These are phyloP conservation scores for Anoncus sp. DNA, from an alignment of 2,888 invertebrate genomes.

Conservation along the genomic window DNA sequence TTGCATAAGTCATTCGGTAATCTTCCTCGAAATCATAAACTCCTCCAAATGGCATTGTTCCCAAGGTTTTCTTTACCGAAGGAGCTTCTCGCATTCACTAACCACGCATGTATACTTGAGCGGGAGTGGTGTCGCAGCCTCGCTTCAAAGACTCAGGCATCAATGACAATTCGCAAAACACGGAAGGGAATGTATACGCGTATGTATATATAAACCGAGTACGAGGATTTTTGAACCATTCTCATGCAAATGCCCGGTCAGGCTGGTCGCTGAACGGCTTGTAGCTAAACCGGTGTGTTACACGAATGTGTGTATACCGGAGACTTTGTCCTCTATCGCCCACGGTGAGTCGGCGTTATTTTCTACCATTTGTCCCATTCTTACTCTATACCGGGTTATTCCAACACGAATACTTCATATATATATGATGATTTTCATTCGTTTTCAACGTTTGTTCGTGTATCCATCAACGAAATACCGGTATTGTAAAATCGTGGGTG, in stretches of 20 bases:
- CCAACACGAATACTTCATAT: constrained; percentile 33
- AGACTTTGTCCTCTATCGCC: constrained; percentile 33
- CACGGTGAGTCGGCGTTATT: constrained; percentile 44
- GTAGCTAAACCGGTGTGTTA: constrained; percentile 58
- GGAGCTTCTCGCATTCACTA: no score
- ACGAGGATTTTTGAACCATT: constrained; percentile 74
- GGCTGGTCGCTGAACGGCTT: constrained; percentile 50
- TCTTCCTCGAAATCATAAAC: no score
- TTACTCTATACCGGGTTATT: background rate
- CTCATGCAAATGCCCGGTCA: constrained; percentile 74
- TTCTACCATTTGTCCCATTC: constrained; percentile 50
- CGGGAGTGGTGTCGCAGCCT: no score
- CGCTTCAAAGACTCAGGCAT: no score
- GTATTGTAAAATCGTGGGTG: constrained; percentile 35
- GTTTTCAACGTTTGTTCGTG: constrained; percentile 11
- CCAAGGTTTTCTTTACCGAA: no score
- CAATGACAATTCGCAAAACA: no score
- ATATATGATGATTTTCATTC: constrained; percentile 40
- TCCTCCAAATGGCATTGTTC: no score
- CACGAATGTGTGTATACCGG: constrained; percentile 33
- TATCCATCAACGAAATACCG: constrained; percentile 1
- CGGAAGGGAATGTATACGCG: constrained; percentile 19
- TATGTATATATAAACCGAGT: constrained; percentile 32
- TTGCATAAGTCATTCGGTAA: no score
- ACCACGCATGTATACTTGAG: no score